Percentiles rank a stretch among this genome's conserved stretches.
phyloP scores from a whole-genome alignment of 2,797 vertebrate genomes.

The Urosaurus nigricauda region DNA sequence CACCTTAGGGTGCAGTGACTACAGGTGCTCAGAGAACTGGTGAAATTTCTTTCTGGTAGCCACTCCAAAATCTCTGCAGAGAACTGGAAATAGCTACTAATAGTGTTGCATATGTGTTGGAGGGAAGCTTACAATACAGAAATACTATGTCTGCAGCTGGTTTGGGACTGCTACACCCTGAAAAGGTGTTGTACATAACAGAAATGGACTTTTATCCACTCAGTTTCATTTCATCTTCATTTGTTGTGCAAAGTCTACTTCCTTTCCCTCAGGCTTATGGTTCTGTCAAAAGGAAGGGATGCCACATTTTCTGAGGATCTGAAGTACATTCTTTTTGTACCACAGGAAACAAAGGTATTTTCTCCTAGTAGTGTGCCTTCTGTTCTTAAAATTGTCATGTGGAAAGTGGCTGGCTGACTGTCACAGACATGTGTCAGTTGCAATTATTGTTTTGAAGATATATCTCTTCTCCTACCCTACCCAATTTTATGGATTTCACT shows the following conservation, averaged over 20 bases:
- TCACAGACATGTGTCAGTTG: background rate
- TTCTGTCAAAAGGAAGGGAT: background rate
- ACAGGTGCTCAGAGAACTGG: background rate
- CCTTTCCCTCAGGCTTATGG: background rate
- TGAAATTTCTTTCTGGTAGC: background rate
- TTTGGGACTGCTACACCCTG: background rate
- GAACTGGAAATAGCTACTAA: background rate
- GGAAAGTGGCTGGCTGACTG: background rate
- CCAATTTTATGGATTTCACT: background rate
- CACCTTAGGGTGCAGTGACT: too few species aligned
- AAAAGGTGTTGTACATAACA: background rate
- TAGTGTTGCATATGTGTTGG: background rate
- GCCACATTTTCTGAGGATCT: background rate
- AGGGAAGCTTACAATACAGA: background rate
- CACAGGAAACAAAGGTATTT: background rate
- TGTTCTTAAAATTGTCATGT: background rate
- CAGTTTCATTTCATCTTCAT: background rate
- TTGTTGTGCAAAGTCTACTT: background rate
- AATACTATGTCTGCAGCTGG: background rate
- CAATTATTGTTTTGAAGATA: background rate
- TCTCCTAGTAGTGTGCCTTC: too few species aligned
- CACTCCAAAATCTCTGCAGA: background rate
- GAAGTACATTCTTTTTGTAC: background rate
- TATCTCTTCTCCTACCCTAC: background rate
- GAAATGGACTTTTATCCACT: background rate